phyloP scores from a whole-genome alignment of 2,113 vertebrate genomes.

The Percina caprodes region DNA sequence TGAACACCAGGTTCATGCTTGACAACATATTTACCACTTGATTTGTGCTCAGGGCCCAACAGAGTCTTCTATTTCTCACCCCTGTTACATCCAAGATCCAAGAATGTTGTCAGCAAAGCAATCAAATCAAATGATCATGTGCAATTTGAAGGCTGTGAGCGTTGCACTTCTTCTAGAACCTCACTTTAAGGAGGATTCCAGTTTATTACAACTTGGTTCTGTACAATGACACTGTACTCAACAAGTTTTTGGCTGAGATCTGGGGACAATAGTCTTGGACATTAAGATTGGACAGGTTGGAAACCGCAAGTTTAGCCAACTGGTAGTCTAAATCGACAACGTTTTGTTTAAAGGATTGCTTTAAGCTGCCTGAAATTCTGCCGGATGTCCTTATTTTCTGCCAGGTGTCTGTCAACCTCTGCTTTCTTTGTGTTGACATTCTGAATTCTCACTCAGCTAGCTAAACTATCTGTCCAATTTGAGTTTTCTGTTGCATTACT shows the following conservation, averaged over 20 bases:
- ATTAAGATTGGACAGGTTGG: not conserved
- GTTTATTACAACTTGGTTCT: constrained; percentile 9
- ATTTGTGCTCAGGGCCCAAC: constrained; percentile 21
- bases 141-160: constrained; percentile 1
- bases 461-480: no score
- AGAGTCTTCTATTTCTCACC: constrained; percentile 39
- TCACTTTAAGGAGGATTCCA: not conserved
- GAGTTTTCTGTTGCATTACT: no score
- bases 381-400: no score
- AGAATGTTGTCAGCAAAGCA: constrained; percentile 18
- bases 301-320: no score
- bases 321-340: no score
- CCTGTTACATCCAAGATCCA: constrained; percentile 13
- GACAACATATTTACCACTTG: constrained; percentile 42
- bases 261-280: no score
- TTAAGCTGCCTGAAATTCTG: no score
- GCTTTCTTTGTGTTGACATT: no score
- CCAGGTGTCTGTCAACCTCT: no score
- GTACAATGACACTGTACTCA: not conserved
- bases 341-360: no score
- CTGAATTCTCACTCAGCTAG: no score
- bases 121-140: constrained; percentile 7
- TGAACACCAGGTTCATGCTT: constrained; percentile 44
- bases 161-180: not conserved
- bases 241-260: not conserved